A percentile compares a stretch with the other conserved stretches of the same genome.
Evolutionary conservation across 2,888 invertebrate species (phyloP).

Genomic region (Acanthosoma haemorrhoidale): DNA sequence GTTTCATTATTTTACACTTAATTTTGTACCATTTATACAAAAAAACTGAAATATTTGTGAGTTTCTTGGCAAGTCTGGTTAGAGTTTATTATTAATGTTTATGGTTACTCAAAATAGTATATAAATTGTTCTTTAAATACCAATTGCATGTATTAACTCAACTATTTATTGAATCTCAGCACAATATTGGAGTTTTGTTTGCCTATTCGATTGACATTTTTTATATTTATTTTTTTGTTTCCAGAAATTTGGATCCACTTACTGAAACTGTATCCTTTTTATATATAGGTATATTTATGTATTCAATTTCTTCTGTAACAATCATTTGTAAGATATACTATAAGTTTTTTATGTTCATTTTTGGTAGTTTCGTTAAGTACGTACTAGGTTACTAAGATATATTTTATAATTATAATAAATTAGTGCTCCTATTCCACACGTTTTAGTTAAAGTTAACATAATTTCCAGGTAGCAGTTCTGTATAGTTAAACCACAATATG

Average conservation of each 20-base stretch:
- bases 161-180: constrained; percentile 10
- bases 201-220: neutral
- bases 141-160: neutral
- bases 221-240: constrained; percentile 44
- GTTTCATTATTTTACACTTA: constrained; percentile 6
- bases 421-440: no score
- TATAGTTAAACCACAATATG: no score
- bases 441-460: no score
- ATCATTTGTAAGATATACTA: no score
- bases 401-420: no score
- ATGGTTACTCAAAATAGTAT: neutral
- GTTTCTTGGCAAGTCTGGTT: neutral
- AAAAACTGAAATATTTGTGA: constrained; percentile 5
- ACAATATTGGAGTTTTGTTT: neutral
- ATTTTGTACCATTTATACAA: constrained; percentile 17
- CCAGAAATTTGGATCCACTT: constrained; percentile 89
- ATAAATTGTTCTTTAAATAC: neutral
- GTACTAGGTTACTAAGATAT: no score
- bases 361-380: no score
- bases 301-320: no score
- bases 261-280: constrained; percentile 78
- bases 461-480: no score
- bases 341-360: no score
- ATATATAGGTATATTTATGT: no score
- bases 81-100: neutral